Base-by-base conservation (phyloP, 2,888 invertebrate species). In the Alviniconcha strummeri region DNA sequence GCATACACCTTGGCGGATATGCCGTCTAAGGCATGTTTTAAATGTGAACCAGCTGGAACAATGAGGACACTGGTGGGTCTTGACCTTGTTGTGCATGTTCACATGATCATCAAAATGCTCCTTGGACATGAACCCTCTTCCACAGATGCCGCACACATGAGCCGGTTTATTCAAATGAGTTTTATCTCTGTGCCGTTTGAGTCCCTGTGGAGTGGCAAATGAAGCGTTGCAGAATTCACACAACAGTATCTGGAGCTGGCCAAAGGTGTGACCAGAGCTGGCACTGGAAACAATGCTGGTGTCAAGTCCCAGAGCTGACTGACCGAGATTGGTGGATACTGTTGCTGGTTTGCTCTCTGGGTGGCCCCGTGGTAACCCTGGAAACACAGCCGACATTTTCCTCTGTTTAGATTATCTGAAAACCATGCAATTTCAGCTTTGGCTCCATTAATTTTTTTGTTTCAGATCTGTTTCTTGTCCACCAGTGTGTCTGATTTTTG, bases 51-150 rank as follows among this genome's bases (percentile, higher is more conserved):
- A 82, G 36, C 82, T 72, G 9, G 83, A 78, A 60, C 85, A 85
- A 13, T 19, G 56, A 8, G 83, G 75, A 60, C 85, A 85, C 36
- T 82, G 79, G 55, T 82, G 83, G 7, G 85, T 74, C 71, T 85
- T 83, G 8, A 79, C 80, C 52, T 83, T 83, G 75, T 78, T 67
- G 56, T 85, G 85, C 80, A 81, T 85, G 82, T 85, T 85, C 67
- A 85, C 69, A 52, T 85, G 85, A 4, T 83, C 85, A 36, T 80
- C 81, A 54, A 76, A 78, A 75, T 83, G 81, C 6, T 82, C 85
- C 60, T 80, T 78, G 36, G 77, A 83, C 52, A 81, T 56, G 54
- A 85, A 85, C 4, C 85, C 83, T 75, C 81, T 81, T 36, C 82
- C 81, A 64, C 85, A 85, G 9, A 85, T 74, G 17, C 79, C 78